Evolutionary conservation across 2,113 vertebrate genomes (phyloP).

Genomic region (Tetrao urogallus): DNA sequence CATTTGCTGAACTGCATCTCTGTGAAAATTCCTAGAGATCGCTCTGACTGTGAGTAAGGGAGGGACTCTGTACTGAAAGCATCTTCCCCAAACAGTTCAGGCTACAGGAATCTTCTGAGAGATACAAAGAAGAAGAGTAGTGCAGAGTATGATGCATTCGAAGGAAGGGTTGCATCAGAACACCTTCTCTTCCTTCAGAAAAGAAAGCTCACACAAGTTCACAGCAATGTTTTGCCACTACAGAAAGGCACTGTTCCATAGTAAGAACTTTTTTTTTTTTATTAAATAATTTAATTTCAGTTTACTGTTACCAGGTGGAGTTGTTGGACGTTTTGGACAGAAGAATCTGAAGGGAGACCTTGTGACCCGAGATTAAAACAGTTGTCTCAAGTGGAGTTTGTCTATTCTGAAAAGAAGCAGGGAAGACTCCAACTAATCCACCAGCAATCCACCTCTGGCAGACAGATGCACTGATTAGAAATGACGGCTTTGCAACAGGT

Average conservation of each 20-base stretch:
- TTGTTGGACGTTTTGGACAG: slow-evolving; percentile 33
- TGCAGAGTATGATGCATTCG: background rate
- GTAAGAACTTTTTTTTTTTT: background rate
- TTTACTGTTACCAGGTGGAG: background rate
- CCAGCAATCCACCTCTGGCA: background rate
- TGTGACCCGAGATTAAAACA: slow-evolving; percentile 41
- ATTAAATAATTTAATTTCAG: background rate
- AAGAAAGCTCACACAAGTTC: background rate
- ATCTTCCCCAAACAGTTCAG: background rate
- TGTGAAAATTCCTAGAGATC: background rate
- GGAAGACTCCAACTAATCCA: slow-evolving; percentile 12
- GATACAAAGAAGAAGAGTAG: background rate
- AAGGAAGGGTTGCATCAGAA: background rate
- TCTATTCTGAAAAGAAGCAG: background rate
- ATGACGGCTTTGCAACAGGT: slow-evolving; percentile 29
- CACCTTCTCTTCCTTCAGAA: background rate
- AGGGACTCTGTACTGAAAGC: background rate
- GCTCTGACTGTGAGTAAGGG: accelerated
- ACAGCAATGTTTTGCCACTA: background rate
- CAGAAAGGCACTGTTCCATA: background rate
- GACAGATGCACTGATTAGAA: background rate
- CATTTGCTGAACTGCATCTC: background rate
- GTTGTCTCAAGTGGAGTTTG: slow-evolving; percentile 5
- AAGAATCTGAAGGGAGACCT: slow-evolving; percentile 30
- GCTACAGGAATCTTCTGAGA: background rate